Percentiles rank a stretch among this genome's conserved stretches.
Conservation (phyloP, 1,140 invertebrate genomes). For the Eurosta solidaginis region DNA sequence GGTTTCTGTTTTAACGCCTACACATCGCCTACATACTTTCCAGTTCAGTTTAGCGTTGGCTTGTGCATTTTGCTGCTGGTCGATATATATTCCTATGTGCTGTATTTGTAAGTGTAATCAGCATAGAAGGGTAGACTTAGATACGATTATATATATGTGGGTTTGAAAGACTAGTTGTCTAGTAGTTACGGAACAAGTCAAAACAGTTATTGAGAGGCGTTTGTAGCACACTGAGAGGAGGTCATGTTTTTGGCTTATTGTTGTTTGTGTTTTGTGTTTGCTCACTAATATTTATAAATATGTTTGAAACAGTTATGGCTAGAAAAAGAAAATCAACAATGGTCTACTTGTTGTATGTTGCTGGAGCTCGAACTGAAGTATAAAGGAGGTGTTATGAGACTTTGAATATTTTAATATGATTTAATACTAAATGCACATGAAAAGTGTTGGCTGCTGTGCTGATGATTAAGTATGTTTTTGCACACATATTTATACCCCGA, state of each 20-base stretch:
- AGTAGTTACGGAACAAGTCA: not conserved
- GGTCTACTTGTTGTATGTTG: not conserved
- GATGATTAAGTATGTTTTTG: not conserved
- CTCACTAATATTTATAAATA: slow-evolving; percentile 59
- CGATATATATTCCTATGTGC: not conserved
- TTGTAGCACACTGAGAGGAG: not conserved
- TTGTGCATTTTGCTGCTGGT: not conserved
- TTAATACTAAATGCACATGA: slow-evolving; percentile 55
- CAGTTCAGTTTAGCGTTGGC: not conserved
- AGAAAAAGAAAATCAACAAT: not conserved
- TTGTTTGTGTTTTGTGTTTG: slow-evolving; percentile 49
- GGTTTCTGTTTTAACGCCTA: not conserved
- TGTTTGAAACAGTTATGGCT: not conserved
- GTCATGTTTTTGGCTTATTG: slow-evolving; percentile 29
- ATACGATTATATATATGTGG: not conserved
- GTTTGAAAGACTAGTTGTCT: not conserved
- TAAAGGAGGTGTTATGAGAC: slow-evolving; percentile 30
- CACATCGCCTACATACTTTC: not conserved
- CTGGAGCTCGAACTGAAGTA: slow-evolving; percentile 29
- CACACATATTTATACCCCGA: not conserved
- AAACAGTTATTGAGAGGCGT: not conserved
- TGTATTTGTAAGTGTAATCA: too few relatives aligned
- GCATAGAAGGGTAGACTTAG: not conserved
- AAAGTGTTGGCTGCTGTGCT: not conserved
- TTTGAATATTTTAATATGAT: slow-evolving; percentile 60